These are phyloP conservation scores for Eupithecia abbreviata DNA, from an alignment of 2,888 invertebrate genomes.

Conservation along the genomic window DNA sequence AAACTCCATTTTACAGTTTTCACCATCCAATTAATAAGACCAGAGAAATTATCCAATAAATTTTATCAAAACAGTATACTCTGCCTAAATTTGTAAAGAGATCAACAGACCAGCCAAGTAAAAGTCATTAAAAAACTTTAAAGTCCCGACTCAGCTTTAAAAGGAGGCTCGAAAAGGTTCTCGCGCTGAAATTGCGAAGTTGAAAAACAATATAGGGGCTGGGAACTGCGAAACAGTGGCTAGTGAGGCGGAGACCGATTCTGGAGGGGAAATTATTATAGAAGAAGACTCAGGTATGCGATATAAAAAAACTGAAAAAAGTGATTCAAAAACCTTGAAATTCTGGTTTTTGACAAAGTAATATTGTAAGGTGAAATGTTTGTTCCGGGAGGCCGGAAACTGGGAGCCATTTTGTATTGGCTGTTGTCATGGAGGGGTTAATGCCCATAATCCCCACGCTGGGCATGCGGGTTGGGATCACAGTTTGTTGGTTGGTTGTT, in stretches of 20 bases:
- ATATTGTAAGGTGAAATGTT: too few relatives aligned
- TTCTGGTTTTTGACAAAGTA: too few relatives aligned
- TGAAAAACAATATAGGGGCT: constrained; percentile 39
- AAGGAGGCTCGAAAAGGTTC: constrained; percentile 32
- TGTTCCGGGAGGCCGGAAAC: too few relatives aligned
- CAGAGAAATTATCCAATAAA: constrained; percentile 7
- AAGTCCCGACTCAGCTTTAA: constrained; percentile 33
- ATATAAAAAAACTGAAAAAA: too few relatives aligned
- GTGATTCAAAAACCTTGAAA: too few relatives aligned
- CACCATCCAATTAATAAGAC: background rate
- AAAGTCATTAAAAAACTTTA: constrained; percentile 37
- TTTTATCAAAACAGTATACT: constrained; percentile 8
- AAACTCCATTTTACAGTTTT: background rate
- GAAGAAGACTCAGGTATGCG: too few relatives aligned
- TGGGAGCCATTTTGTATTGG: too few relatives aligned
- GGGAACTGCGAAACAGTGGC: constrained; percentile 10
- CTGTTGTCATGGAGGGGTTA: too few relatives aligned
- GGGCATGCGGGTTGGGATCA: too few relatives aligned
- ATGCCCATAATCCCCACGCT: too few relatives aligned
- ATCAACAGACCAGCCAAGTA: constrained; percentile 28
- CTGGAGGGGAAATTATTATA: background rate
- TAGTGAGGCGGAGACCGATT: background rate
- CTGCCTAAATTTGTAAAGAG: constrained; percentile 22
- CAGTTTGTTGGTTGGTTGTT: too few relatives aligned
- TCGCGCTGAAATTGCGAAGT: constrained; percentile 38